phyloP scores from a whole-genome alignment of 2,113 vertebrate species.

The Fulica atra region DNA sequence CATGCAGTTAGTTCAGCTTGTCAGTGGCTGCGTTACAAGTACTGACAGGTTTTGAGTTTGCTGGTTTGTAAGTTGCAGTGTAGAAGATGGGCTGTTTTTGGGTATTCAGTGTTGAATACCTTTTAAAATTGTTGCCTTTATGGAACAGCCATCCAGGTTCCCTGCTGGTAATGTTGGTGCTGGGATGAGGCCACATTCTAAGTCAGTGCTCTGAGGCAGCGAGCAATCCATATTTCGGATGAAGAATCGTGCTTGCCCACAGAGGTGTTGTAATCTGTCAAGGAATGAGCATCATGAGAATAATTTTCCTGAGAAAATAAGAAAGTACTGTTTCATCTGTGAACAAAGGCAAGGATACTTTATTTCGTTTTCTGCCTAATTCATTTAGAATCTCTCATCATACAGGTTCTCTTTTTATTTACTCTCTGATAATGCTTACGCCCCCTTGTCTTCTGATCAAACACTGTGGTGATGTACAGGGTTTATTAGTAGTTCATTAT shows the following conservation, averaged over 20 bases:
- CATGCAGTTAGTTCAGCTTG: background rate
- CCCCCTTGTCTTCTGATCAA: background rate
- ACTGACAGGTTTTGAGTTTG: background rate
- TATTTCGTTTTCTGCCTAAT: background rate
- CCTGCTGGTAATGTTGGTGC: background rate
- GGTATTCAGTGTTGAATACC: background rate
- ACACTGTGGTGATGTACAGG: accelerated
- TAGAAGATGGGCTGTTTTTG: background rate
- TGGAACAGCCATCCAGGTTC: background rate
- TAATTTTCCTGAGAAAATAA: background rate
- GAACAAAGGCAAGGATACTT: background rate
- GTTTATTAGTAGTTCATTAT: background rate
- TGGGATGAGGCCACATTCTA: background rate
- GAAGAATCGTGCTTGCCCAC: background rate
- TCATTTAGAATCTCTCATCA: background rate
- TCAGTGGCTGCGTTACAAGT: background rate
- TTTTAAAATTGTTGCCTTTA: background rate
- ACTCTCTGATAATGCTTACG: background rate
- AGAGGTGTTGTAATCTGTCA: background rate
- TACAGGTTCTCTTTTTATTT: background rate
- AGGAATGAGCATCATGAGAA: background rate
- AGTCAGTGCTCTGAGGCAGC: background rate
- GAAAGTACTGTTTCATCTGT: background rate
- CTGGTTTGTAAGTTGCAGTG: background rate
- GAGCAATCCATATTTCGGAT: background rate